Evolutionary conservation across 2,113 vertebrate genomes (phyloP).

Genomic region (Microtus montanus): DNA sequence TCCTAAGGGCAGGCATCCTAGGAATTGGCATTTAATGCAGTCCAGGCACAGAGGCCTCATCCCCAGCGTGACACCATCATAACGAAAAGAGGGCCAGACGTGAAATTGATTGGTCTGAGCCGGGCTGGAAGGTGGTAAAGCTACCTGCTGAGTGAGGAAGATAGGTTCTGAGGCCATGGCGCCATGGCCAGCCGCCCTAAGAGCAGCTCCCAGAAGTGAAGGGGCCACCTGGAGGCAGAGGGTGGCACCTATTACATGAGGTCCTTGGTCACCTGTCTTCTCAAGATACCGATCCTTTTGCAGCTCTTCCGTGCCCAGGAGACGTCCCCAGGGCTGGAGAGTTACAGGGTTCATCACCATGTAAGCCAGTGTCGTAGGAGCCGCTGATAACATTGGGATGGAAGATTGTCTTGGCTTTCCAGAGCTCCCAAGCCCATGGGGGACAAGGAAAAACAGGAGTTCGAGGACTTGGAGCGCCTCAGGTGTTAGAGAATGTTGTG

Average conservation of each 20-base stretch:
- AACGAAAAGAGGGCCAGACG: neutral
- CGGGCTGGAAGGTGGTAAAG: neutral
- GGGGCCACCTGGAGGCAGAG: neutral
- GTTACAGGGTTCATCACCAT: fast-evolving
- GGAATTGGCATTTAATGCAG: neutral
- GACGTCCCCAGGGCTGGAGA: neutral
- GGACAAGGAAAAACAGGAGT: too few species aligned
- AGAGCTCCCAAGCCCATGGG: too few species aligned
- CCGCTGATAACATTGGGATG: too few species aligned
- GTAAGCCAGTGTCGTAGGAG: neutral
- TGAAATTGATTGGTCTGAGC: neutral
- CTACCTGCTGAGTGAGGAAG: neutral
- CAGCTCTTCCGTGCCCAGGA: neutral
- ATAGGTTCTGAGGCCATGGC: neutral
- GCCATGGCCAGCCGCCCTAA: neutral
- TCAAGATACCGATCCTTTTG: neutral
- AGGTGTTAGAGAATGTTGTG: neutral
- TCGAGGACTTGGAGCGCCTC: fast-evolving
- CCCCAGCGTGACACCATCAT: fast-evolving
- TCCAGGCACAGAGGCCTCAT: neutral
- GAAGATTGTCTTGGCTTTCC: fast-evolving
- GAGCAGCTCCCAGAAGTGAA: neutral
- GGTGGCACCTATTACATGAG: neutral
- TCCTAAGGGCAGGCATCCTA: too few species aligned
- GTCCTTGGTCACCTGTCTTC: neutral